Evolutionary conservation across 2,888 invertebrate species (phyloP), one percentile per base, ranked within the genome.

Genomic region (Chymomyza fuscimana): DNA sequence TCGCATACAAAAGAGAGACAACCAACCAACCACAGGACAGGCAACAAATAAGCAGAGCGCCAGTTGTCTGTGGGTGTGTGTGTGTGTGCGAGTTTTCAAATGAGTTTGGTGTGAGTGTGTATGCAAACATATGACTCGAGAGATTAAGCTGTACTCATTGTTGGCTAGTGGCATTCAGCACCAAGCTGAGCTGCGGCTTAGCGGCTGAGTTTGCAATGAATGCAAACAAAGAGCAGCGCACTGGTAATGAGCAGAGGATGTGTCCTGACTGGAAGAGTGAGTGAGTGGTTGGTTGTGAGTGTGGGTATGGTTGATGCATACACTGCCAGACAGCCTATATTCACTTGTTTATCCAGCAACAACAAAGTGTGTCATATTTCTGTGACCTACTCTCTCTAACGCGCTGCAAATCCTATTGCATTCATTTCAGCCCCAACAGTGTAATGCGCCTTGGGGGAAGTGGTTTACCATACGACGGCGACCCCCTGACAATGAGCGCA

Each of bases 401-500:
- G 0, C 9, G 1, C 40, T 46, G 10, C 12, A 12, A 12, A 12
- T 46, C 10, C 5, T 40, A 6, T 40, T 40, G 40, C 10, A 10
- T 29, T 22, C 4, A 63, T 77, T 74, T 66, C 78, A 89, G 89
- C 81, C 79, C 74, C 77, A 63, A 80, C 84, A 85, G 87, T 89
- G 89, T 90, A 88, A 89, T 89, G 89, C 89, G 90, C 90, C 90
- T 89, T 89, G 89, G 89, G 90, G 89, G 89, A 77, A 90, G 89
- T 88, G 89, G 89, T 80, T 87, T 89, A 85, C 89, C 90, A 88
- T 89, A 89, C 90, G 89, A 89, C 89, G 89, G 90, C 80, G 89
- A 89, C 90, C 91, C 92, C 91, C 91, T 90, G 90, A 91, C 91
- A 89, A 92, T 92, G 91, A 92, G 91, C 91, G 91, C 92, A 88